phyloP scores from a whole-genome alignment of 2,888 invertebrate species.

The Ectobius pallidus region DNA sequence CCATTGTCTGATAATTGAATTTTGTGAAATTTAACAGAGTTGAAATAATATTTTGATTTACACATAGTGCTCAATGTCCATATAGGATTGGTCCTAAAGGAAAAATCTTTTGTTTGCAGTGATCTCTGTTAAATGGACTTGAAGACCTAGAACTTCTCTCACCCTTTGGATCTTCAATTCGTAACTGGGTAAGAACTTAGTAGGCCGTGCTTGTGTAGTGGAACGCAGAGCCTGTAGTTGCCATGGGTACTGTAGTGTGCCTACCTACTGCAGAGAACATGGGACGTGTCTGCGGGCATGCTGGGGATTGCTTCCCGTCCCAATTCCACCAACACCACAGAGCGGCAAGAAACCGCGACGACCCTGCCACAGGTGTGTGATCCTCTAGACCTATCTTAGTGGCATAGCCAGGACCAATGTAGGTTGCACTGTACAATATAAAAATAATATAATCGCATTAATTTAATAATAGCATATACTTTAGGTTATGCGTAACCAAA shows the following conservation, averaged over 20 bases:
- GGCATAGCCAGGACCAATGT: too few species aligned
- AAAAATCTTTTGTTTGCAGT: neutral
- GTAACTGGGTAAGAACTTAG: neutral
- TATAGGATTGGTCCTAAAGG: too few species aligned
- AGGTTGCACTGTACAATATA: too few species aligned
- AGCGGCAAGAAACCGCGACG: neutral
- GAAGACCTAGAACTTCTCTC: neutral
- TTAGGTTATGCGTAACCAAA: too few species aligned
- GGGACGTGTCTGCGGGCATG: slow-evolving; percentile 37
- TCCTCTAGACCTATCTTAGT: too few species aligned
- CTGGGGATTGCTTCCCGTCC: slow-evolving; percentile 33
- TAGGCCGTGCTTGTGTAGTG: too few species aligned
- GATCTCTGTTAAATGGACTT: neutral
- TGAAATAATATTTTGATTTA: too few species aligned
- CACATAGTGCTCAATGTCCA: too few species aligned
- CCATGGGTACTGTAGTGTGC: slow-evolving; percentile 41
- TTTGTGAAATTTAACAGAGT: too few species aligned
- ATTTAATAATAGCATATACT: too few species aligned
- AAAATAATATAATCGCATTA: too few species aligned
- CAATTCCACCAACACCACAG: slow-evolving; percentile 15
- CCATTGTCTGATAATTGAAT: too few species aligned
- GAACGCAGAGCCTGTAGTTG: neutral
- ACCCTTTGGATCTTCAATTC: neutral
- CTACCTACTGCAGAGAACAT: slow-evolving; percentile 39
- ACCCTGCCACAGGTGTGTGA: neutral